A percentile compares a stretch with the other conserved stretches of the same genome.
Evolutionary conservation across 92 coral and sea anemone genomes (phyloP).

Genomic region (Parazoanthus atlanticus): DNA sequence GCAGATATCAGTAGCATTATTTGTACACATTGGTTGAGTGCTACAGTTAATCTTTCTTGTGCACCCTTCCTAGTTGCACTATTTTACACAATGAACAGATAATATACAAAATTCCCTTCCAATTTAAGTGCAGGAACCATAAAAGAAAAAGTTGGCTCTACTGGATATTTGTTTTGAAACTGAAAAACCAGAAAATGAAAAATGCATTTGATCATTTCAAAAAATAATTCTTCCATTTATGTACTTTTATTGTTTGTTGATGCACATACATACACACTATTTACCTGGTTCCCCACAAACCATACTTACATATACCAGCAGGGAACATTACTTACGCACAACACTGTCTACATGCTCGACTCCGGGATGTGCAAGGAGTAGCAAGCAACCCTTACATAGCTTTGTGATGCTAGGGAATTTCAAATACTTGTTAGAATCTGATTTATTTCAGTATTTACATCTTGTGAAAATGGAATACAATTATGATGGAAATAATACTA

Average conservation of each 20-base stretch:
- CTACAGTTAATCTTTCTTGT: too few relatives aligned
- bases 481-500: conserved; percentile 51
- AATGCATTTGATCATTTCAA: background rate
- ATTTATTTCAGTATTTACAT: background rate
- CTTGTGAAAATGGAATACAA: background rate
- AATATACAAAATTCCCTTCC: too few relatives aligned
- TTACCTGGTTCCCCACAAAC: conserved; percentile 88
- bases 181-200: background rate
- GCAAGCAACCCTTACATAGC: conserved; percentile 89
- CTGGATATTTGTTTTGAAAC: too few relatives aligned
- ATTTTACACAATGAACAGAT: too few relatives aligned
- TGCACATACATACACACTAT: background rate
- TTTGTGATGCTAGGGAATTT: conserved; percentile 59
- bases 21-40: too few relatives aligned
- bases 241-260: background rate
- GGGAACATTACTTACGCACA: conserved; percentile 73
- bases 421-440: conserved; percentile 55
- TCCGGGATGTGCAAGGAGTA: conserved; percentile 99
- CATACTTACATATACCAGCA: conserved; percentile 78
- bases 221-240: background rate
- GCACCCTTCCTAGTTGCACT: too few relatives aligned
- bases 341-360: conserved; percentile 87
- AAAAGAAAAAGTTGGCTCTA: too few relatives aligned
- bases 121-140: too few relatives aligned
- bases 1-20: too few relatives aligned